Conservation (phyloP, 2,113 vertebrate genomes). For the Rhinolophus ferrumequinum region DNA sequence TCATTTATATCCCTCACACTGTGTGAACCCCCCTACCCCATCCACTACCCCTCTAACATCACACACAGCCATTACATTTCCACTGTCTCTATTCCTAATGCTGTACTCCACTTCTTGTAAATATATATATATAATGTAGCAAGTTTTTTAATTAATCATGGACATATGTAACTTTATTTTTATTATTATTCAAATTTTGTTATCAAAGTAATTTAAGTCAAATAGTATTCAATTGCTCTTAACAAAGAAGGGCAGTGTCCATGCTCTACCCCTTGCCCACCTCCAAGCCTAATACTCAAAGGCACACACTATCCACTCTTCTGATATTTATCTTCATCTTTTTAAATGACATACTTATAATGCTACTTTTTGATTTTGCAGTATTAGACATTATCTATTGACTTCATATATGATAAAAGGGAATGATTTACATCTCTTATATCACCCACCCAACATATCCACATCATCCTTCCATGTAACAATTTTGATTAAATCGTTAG, state of each 20-base stretch:
- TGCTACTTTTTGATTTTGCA: slow-evolving; percentile 33
- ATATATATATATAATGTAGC: too few species aligned
- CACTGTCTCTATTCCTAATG: too few species aligned
- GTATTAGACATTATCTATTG: background rate
- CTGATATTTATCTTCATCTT: background rate
- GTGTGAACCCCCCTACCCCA: too few species aligned
- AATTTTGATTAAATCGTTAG: background rate
- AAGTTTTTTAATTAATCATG: background rate
- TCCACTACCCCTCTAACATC: too few species aligned
- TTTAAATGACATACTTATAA: background rate
- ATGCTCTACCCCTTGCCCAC: too few species aligned
- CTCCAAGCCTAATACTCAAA: background rate
- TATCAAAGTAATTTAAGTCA: background rate
- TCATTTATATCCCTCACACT: too few species aligned
- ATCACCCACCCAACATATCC: background rate
- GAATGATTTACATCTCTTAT: background rate
- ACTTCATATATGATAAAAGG: background rate
- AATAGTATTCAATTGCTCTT: background rate
- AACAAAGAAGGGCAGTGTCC: background rate
- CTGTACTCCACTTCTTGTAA: too few species aligned
- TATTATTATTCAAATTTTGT: background rate
- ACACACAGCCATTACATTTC: too few species aligned
- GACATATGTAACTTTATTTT: background rate
- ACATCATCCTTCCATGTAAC: background rate
- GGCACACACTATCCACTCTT: background rate